Evolutionary conservation across 2,113 vertebrate species (phyloP).

Genomic region (Carassius carassius): DNA sequence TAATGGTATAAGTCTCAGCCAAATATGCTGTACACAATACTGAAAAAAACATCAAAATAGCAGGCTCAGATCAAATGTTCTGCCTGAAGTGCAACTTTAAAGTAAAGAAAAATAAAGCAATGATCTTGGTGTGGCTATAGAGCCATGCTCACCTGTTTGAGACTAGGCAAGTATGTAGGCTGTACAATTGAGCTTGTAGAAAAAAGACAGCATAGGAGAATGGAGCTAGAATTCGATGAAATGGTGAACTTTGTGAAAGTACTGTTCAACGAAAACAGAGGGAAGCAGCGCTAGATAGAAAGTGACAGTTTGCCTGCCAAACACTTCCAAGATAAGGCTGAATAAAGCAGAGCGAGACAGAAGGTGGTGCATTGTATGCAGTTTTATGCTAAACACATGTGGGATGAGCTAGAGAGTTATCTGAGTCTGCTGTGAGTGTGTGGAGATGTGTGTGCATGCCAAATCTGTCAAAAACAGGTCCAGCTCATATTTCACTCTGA

Average conservation of each 20-base stretch:
- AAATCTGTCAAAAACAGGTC: background rate
- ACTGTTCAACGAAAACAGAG: constrained; percentile 40
- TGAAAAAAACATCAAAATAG: too few relatives aligned
- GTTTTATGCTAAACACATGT: constrained; percentile 10
- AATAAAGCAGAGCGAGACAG: constrained; percentile 16
- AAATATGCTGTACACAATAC: too few relatives aligned
- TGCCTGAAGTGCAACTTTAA: too few relatives aligned
- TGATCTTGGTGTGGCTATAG: background rate
- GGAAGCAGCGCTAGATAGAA: constrained; percentile 7
- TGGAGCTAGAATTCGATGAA: background rate
- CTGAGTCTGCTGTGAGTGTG: constrained; percentile 5
- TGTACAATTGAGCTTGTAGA: background rate
- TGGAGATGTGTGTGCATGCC: background rate
- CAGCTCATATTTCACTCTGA: background rate
- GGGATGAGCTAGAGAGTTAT: constrained; percentile 47
- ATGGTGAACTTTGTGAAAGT: background rate
- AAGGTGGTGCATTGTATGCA: background rate
- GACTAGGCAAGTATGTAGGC: background rate
- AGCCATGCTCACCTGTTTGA: background rate
- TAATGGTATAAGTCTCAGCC: too few relatives aligned
- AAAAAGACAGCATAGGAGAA: background rate
- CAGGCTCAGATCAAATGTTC: too few relatives aligned
- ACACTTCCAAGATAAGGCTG: constrained; percentile 20
- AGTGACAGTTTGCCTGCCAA: constrained; percentile 38
- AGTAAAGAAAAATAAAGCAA: too few relatives aligned